Evolutionary conservation across 2,888 invertebrate species (phyloP), one percentile per base, ranked within the genome.

Genomic region (Ophioninae sp.): DNA sequence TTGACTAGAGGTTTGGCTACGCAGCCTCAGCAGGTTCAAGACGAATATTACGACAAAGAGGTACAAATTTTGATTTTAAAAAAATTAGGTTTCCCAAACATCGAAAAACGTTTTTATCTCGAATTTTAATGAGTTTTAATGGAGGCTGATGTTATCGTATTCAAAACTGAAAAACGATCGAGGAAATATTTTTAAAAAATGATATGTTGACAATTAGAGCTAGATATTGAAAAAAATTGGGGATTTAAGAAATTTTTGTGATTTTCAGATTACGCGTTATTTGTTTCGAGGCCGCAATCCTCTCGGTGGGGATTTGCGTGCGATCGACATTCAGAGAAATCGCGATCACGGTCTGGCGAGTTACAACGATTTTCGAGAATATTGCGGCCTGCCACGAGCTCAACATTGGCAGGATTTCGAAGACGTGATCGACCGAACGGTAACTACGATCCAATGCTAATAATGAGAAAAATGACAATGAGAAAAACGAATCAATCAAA

Each of bases 331-430:
- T 85, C 98, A 98, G 91, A 95, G 98, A 85, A 96, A 97, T 86
- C 95, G 98, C 70, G 98, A 98, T 92, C 98, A 98, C 89, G 98
- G 97, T 13, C 93, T 98, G 50, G 96, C 96, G 6, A 95, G 95
- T 0, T 98, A 98, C 92, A 95, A 96, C 82, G 95, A 96, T 80
- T 96, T 96, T 89, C 94, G 99, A 78, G 95, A 95, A 10, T 96
- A 96, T 85, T 97, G 97, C 89, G 96, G 96, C 0, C 92, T 97
- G 10, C 94, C 94, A 0, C 95, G 95, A 68, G 97, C 97, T 0
- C 93, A 93, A 30, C 93, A 92, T 0, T 97, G 97, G 94, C 92
- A 95, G 56, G 97, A 96, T 81, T 96, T 96, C 93, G 90, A 93
- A 0, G 90, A 91, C 39, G 96, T 96, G 93, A 90, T 93, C 0